Evolutionary conservation across 2,797 vertebrate species (phyloP).

Genomic region (Schizopygopsis malacanthus): DNA sequence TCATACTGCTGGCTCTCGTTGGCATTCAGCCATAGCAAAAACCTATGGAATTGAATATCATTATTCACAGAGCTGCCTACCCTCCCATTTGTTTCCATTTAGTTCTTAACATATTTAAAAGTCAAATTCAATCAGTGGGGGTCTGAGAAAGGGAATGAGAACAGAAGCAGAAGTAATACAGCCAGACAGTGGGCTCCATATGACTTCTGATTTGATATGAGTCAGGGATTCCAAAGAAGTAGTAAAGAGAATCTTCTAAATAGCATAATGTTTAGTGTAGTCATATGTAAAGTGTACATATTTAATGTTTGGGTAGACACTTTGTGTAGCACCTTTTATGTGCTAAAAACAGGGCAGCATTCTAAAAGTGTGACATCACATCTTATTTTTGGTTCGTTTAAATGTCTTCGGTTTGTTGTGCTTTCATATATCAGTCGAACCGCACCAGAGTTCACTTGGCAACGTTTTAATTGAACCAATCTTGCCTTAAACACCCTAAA

Average conservation of each 20-base stretch:
- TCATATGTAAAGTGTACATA: no score
- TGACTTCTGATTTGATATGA: not conserved
- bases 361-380: not conserved
- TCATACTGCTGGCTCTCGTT: not conserved
- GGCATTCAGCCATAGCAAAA: constrained; percentile 25
- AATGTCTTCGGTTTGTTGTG: not conserved
- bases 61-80: constrained; percentile 38
- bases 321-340: not conserved
- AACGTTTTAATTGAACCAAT: not conserved
- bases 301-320: no score
- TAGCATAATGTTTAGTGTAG: not conserved
- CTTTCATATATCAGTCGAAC: not conserved
- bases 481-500: no score
- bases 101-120: constrained; percentile 52
- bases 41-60: constrained; percentile 44
- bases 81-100: constrained; percentile 50
- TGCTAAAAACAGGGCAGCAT: not conserved
- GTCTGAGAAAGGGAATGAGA: constrained; percentile 26
- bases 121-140: constrained; percentile 49
- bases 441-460: no score
- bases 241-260: not conserved
- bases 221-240: not conserved
- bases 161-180: not conserved
- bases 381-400: not conserved
- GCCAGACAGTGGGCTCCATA: not conserved